These are phyloP conservation scores for Arothron firmamentum DNA, from an alignment of 2,113 vertebrate species.

Conservation along the genomic window DNA sequence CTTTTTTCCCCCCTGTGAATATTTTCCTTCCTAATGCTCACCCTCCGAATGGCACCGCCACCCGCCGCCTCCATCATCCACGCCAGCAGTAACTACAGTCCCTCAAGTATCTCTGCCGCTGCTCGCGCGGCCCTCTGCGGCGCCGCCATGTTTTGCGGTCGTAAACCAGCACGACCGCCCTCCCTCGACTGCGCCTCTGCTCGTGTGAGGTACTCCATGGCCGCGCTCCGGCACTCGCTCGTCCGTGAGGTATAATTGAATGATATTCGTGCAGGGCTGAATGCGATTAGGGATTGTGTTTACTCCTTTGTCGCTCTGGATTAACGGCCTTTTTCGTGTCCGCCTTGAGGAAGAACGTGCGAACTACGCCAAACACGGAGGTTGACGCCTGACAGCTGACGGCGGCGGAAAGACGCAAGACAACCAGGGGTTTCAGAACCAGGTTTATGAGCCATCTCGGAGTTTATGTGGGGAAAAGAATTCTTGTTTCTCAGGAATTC, in stretches of 20 bases:
- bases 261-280: conserved; percentile 62
- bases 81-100: conserved; percentile 49
- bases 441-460: conserved; percentile 4
- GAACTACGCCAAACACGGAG: not conserved
- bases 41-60: conserved; percentile 18
- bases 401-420: no score
- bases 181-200: conserved; percentile 12
- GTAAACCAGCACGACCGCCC: conserved; percentile 21
- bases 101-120: conserved; percentile 20
- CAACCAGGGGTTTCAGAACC: conserved; percentile 3
- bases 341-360: conserved; percentile 38
- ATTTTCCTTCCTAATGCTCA: conserved; percentile 15
- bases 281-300: conserved; percentile 72
- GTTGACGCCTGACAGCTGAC: conserved; percentile 7
- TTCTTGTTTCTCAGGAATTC: not conserved
- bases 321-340: conserved; percentile 60
- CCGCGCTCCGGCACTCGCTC: conserved; percentile 17
- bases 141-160: conserved; percentile 23
- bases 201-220: conserved; percentile 42
- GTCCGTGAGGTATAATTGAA: conserved; percentile 63
- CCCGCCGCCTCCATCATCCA: conserved; percentile 3
- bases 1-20: conserved; percentile 11
- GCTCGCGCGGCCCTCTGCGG: not conserved
- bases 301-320: conserved; percentile 69
- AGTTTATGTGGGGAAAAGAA: conserved; percentile 4